Evolutionary conservation across 2,888 invertebrate species (phyloP), one percentile per base, ranked within the genome.

Genomic region (Aproaerema taeniolella): DNA sequence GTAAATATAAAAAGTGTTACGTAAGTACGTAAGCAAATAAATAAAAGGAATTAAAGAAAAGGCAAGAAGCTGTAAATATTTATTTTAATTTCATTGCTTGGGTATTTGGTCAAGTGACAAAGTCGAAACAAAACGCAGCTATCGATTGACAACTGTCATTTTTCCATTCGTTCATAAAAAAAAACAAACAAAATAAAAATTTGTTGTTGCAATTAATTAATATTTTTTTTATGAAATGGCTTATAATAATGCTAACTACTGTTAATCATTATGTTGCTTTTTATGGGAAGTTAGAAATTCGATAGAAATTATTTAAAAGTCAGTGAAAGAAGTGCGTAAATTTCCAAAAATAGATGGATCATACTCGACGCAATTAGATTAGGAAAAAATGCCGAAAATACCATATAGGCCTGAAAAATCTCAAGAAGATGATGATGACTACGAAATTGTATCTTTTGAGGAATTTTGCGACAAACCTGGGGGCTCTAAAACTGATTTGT

Each of bases 401-500:
- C 83, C 85, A 0, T 82, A 79, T 42, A 85, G 83, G 62, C 52
- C 73, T 2, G 83, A 86, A 46, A 79, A 79, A 55, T 58, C 74
- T 12, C 57, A 58, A n/a, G 76, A 76, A 38, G 67, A 73, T 11
- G 77, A 82, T 10, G 80, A 83, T 31, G 87, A 87, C 46, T 87
- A 87, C 43, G 87, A 87, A 54, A 83, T 87, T 41, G 89, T 89
- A 15, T 89, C 89, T 1, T 89, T 89, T 55, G 89, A 90, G 60
- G 88, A 89, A 39, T 89, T 89, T 59, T 88, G 88, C 50, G 89
- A 89, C 50, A 89, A 89, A 49, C 82, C 81, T 32, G 70, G 83
- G 1, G 78, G 77, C 31, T 72, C 76, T 11, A 87, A 88, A 57
- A 88, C 87, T 8, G 89, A 89, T 67, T 80, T 89, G 43, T 76